These are phyloP conservation scores for Aspidiotus rigidus DNA, from an alignment of 2,888 invertebrate genomes.

Conservation along the genomic window DNA sequence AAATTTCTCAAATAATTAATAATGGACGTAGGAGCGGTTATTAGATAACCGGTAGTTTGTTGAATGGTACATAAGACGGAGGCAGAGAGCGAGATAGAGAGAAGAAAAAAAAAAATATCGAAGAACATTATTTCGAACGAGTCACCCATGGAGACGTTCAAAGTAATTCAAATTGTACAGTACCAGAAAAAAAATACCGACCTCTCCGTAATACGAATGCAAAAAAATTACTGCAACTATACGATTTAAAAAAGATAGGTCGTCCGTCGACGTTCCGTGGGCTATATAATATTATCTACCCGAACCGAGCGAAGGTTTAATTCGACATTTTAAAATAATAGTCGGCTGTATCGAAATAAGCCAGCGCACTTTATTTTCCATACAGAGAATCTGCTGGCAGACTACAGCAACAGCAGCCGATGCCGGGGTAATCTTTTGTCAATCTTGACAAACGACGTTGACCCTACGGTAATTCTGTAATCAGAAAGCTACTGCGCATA, in stretches of 20 bases:
- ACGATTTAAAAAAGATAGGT: not conserved
- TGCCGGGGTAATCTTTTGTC: conserved; percentile 20
- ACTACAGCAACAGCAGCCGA: not conserved
- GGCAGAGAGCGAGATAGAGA: too few species aligned
- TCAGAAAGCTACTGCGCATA: conserved; percentile 4
- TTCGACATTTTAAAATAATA: conserved; percentile 4
- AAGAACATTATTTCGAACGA: too few species aligned
- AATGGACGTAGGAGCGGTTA: too few species aligned
- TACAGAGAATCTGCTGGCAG: not conserved
- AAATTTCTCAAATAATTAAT: too few species aligned
- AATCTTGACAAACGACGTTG: conserved; percentile 29
- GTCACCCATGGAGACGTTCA: too few species aligned
- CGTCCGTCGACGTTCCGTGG: not conserved
- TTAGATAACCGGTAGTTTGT: too few species aligned
- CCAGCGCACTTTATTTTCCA: conserved; percentile 1
- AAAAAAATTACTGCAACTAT: conserved; percentile 1
- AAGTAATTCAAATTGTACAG: too few species aligned
- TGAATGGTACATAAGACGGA: too few species aligned
- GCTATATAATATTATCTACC: not conserved
- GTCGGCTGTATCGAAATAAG: not conserved
- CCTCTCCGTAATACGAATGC: not conserved
- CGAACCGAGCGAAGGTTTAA: not conserved
- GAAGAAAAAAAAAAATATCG: too few species aligned
- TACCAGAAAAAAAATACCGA: too few species aligned
- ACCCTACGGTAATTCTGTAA: conserved; percentile 11